A percentile compares a stretch with the other conserved stretches of the same genome.
Evolutionary conservation across 1,140 invertebrate genomes (phyloP).

Genomic region (Drosophila sp.): DNA sequence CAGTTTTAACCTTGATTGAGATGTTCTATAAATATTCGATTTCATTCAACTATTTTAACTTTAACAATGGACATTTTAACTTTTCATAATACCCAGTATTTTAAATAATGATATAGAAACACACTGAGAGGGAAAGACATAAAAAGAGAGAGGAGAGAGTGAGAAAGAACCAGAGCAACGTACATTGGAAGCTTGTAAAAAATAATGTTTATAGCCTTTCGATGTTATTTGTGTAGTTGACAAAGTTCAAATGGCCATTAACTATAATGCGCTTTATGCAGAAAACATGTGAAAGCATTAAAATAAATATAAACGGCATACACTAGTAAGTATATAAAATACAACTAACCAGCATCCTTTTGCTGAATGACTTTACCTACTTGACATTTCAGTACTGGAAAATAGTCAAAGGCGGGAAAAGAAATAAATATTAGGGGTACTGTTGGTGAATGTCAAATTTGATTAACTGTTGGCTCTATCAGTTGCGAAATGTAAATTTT

Average conservation of each 20-base stretch:
- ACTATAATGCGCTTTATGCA: conserved; percentile 24
- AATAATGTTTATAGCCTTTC: conserved; percentile 32
- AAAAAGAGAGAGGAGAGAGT: neutral
- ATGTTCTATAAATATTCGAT: neutral
- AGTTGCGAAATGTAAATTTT: no score
- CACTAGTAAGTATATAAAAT: no score
- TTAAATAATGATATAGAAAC: neutral
- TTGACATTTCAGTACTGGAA: no score
- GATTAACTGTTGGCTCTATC: no score
- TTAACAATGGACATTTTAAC: conserved; percentile 5
- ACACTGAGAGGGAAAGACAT: neutral
- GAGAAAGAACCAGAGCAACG: neutral
- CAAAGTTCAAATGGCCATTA: conserved; percentile 15
- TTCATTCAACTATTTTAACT: neutral
- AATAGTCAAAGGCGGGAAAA: no score
- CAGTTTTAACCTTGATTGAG: neutral
- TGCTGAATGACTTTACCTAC: no score
- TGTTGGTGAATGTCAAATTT: no score
- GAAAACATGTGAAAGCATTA: conserved; percentile 28
- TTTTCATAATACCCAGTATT: neutral
- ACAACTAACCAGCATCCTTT: no score
- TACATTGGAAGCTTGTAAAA: conserved; percentile 21
- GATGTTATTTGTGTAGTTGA: conserved; percentile 7
- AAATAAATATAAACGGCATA: conserved; percentile 17
- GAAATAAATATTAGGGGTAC: no score